phyloP scores from a whole-genome alignment of 2,888 invertebrate species.

The Diabrotica balteata region DNA sequence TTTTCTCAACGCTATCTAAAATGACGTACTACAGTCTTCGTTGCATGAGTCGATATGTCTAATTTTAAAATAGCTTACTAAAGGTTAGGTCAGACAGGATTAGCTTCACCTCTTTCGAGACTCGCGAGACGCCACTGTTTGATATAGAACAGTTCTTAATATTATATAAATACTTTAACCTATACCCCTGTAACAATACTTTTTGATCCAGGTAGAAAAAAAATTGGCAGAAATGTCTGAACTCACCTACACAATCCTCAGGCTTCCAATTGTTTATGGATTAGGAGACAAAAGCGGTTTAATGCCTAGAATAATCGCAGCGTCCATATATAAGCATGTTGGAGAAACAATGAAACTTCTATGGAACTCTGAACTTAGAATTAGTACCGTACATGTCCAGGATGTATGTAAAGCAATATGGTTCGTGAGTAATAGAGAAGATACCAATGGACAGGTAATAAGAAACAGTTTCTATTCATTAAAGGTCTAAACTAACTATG shows the following conservation, averaged over 20 bases:
- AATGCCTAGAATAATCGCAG: slow-evolving; percentile 84
- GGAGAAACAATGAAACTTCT: slow-evolving; percentile 90
- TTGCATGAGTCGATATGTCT: no score
- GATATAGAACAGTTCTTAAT: no score
- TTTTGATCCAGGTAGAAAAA: slow-evolving; percentile 69
- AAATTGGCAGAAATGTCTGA: slow-evolving; percentile 73
- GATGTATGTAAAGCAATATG: slow-evolving; percentile 87
- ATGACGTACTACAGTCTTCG: no score
- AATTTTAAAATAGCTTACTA: no score
- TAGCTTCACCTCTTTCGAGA: no score
- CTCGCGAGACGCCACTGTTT: no score
- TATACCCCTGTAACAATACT: background rate
- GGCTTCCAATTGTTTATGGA: slow-evolving; percentile 89
- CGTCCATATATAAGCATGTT: slow-evolving; percentile 86
- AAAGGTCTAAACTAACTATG: background rate
- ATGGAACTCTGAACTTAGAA: slow-evolving; percentile 83
- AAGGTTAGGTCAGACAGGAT: no score
- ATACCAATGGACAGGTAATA: slow-evolving; percentile 53
- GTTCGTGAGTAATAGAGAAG: slow-evolving; percentile 64
- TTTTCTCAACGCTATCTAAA: no score
- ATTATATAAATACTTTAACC: no score
- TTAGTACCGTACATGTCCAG: slow-evolving; percentile 87
- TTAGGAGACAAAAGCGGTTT: slow-evolving; percentile 82
- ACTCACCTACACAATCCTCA: slow-evolving; percentile 78
- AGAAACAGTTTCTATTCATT: background rate